Evolutionary conservation across 2,113 vertebrate species (phyloP), one percentile per base, ranked within the genome.

Genomic region (Lepus europaeus): DNA sequence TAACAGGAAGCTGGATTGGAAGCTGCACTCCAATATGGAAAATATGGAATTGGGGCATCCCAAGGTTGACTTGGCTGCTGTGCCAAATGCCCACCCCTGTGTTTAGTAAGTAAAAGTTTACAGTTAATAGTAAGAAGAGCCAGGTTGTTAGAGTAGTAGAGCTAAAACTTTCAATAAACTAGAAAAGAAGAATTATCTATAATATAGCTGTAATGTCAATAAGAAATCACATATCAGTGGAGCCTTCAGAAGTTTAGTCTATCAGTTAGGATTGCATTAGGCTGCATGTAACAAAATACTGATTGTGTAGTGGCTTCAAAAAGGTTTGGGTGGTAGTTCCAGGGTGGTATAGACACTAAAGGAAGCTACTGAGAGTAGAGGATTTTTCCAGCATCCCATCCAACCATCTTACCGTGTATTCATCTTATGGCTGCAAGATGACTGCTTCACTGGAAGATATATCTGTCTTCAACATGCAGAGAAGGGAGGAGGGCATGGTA

Each of bases 351-450:
- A 78, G 39, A 4, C 49, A 64, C 25, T 45, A 0, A 16, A 6
- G 12, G 49, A 69, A 49, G n/a, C 4, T 33, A 5, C 14, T 1
- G 0, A 73, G 25, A 6, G 3, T 8, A 2, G 0, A 25, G 8
- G 2, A 23, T 63, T 29, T 83, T 20, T 20, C 14, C 0, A 33
- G 25, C 39, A 82, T 77, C 39, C 36, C 5, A 7, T 12, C 10
- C 59, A 22, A n/a, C 29, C 11, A 31, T 64, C 23, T 13, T 3
- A 11, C 25, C 20, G 12, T 8, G 16, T 69, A 4, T 72, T 27
- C 39, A 14, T 63, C 17, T 91, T 17, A 2, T 27, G 70, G 23
- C 17, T 20, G 16, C 49, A 90, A 69, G 20, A n/a, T 84, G 83
- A 36, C n/a, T 49, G 11, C 51, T 74, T 83, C 3, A 3, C 36